Evolutionary conservation across 2,797 vertebrate genomes (phyloP).

Genomic region (Petrocephalus schoutedeni): DNA sequence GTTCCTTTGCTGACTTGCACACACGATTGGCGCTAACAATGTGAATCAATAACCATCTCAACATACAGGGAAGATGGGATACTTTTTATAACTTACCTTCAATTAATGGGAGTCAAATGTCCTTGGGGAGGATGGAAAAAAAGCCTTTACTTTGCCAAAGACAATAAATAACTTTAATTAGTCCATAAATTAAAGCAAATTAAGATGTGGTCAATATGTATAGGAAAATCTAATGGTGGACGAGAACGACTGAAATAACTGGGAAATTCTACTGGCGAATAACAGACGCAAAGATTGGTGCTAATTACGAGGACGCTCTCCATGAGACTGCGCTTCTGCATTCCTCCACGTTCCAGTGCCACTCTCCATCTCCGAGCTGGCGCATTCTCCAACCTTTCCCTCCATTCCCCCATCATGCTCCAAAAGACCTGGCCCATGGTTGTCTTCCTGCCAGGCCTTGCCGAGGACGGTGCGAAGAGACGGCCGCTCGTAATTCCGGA

Average conservation of each 20-base stretch:
- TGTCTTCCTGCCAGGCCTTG: not conserved
- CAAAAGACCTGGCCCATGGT: not conserved
- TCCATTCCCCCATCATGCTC: not conserved
- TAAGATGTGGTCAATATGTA: not conserved
- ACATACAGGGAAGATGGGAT: not conserved
- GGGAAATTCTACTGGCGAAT: not conserved
- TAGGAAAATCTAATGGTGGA: not conserved
- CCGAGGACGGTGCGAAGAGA: not conserved
- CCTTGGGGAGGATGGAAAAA: conserved; percentile 1
- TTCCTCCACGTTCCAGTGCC: not conserved
- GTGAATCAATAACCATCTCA: not conserved
- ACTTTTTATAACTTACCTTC: not conserved
- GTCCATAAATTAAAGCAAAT: conserved; percentile 28
- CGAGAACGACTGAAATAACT: not conserved
- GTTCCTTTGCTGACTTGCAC: not conserved
- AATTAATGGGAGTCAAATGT: conserved; percentile 9
- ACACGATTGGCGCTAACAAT: not conserved
- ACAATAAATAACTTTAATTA: conserved; percentile 22
- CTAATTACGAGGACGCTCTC: not conserved
- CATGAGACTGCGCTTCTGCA: not conserved
- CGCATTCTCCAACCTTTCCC: not conserved
- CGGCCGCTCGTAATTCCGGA: not conserved
- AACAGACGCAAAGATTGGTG: not conserved
- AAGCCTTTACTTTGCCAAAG: conserved; percentile 27
- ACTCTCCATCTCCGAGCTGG: not conserved